phyloP scores from a whole-genome alignment of 2,888 invertebrate species.

The Drosophila paracracens region DNA sequence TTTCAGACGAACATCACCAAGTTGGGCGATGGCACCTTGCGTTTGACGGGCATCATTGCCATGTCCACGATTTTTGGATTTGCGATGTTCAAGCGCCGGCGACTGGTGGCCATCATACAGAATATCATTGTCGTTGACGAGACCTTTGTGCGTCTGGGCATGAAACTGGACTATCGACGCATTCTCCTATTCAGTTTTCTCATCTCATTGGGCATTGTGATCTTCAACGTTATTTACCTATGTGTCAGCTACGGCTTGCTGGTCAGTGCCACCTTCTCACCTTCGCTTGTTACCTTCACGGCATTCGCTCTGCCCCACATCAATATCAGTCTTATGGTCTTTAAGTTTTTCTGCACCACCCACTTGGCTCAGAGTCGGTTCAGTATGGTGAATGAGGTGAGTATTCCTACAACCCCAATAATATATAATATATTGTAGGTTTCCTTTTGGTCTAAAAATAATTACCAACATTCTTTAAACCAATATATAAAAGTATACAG shows the following conservation, averaged over 20 bases:
- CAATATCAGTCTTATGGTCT: conserved; percentile 83
- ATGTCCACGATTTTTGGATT: conserved; percentile 83
- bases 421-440: background rate
- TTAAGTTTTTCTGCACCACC: conserved; percentile 81
- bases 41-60: conserved; percentile 81
- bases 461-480: background rate
- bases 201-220: conserved; percentile 78
- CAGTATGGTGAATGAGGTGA: conserved; percentile 82
- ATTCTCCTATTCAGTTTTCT: conserved; percentile 78
- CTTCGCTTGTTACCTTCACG: conserved; percentile 82
- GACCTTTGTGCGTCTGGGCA: conserved; percentile 80
- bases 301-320: conserved; percentile 83
- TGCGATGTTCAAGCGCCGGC: conserved; percentile 74
- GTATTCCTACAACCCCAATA: conserved; percentile 9
- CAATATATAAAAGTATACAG: background rate
- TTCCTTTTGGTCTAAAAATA: background rate
- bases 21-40: conserved; percentile 81
- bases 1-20: conserved; percentile 84
- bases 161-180: conserved; percentile 80
- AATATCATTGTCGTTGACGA: conserved; percentile 80
- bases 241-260: conserved; percentile 81
- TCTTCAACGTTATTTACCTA: conserved; percentile 81
- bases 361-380: conserved; percentile 81
- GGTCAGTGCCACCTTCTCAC: conserved; percentile 78
- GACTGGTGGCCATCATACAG: conserved; percentile 76